Evolutionary conservation across 1,140 invertebrate genomes (phyloP), one percentile per base, ranked within the genome.

Genomic region (Trypoxylus dichotomus): DNA sequence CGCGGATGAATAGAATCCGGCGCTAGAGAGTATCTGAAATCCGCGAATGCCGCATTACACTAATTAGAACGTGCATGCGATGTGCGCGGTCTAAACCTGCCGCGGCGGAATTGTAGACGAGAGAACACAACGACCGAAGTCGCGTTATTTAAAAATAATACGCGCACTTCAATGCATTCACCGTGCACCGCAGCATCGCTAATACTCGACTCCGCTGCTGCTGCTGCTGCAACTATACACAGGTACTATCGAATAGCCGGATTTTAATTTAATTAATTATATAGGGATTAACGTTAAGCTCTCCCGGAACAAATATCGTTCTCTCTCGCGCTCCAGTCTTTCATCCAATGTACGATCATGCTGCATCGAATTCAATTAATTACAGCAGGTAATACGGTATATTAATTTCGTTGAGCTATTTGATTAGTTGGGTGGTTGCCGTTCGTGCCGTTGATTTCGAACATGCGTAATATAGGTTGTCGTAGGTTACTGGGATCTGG

Each of bases 181-280:
- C 19, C 60, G 24, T 24, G 21, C 58, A 68, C 60, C 60, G 24
- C 8, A 29, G 24, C 60, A 29, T 29, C 24, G 24, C 60, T 68
- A 29, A 68, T 68, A 25, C 60, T 5, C 11, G 8, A 68, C 60
- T 6, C 58, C 58, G n/a, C 8, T 60, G n/a, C 21, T 27, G 60
- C 60, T 10, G 60, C 11, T 27, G 24, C 60, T 24, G 60, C 47
- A 58, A 58, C 47, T 21, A 58, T 21, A 58, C 15, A n/a, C n/a
- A n/a, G n/a, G n/a, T 58, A 10, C 47, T 37, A 37, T 8, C 32
- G 32, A 6, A 21, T 27, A 68, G 60, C 24, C 21, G 60, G 60
- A 13, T 68, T 68, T 68, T 68, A 68, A 68, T 68, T 68, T 68
- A 68, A 68, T 68, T 68, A 68, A 68, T 68, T 68, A 68, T 29